Evolutionary conservation across 2,888 invertebrate species (phyloP).

Genomic region (Neoaliturus tenellus): DNA sequence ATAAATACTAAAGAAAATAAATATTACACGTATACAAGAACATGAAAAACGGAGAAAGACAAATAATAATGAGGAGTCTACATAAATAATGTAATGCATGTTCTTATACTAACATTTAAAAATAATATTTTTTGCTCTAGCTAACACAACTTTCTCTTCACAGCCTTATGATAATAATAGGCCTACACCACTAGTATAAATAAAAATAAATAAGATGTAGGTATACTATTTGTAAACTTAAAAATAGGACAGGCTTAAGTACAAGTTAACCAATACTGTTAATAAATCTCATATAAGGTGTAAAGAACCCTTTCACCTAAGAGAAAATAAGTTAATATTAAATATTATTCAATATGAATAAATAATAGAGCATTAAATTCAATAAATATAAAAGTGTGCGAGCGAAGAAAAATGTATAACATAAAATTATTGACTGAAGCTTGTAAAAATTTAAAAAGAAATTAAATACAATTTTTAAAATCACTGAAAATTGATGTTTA

Average conservation of each 20-base stretch:
- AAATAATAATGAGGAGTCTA: conserved; percentile 19
- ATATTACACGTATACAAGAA: conserved; percentile 27
- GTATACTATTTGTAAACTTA: conserved; percentile 23
- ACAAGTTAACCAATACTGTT: conserved; percentile 45
- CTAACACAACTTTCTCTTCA: conserved; percentile 49
- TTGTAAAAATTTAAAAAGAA: too few relatives aligned
- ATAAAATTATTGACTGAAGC: too few relatives aligned
- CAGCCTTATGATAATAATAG: conserved; percentile 36
- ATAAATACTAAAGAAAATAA: background rate
- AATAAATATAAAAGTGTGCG: background rate
- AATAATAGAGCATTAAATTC: conserved; percentile 15
- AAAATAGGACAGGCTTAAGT: conserved; percentile 7
- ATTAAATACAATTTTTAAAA: too few relatives aligned
- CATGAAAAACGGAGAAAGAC: background rate
- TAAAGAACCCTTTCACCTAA: conserved; percentile 13
- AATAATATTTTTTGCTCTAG: conserved; percentile 38
- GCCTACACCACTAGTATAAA: conserved; percentile 51
- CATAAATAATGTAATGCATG: conserved; percentile 18
- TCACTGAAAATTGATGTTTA: too few relatives aligned
- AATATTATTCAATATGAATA: conserved; percentile 50
- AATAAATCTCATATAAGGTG: background rate
- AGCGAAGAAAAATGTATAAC: background rate
- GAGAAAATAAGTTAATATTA: conserved; percentile 6
- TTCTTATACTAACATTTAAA: conserved; percentile 35
- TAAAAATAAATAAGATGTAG: conserved; percentile 25